These are phyloP conservation scores for Ormyrus rosae DNA, from an alignment of 2,888 invertebrate species.

Conservation along the genomic window DNA sequence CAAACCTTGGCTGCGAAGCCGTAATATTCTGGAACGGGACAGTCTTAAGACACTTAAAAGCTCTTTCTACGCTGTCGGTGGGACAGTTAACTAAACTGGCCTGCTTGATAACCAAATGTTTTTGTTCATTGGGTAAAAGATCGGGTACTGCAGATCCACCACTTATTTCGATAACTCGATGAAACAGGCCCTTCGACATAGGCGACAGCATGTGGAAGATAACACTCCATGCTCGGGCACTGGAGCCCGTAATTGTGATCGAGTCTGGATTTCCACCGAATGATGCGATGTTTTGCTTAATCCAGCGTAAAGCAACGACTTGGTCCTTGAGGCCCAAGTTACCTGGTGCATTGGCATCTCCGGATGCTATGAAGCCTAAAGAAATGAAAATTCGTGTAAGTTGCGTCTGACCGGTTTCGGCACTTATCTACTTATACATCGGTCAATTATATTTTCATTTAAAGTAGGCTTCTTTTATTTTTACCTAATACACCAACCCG, in stretches of 20 bases:
- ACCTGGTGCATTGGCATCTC: constrained; percentile 81
- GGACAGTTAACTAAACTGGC: constrained; percentile 80
- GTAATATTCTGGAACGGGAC: constrained; percentile 58
- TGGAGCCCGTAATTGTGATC: constrained; percentile 81
- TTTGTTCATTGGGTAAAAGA: constrained; percentile 77
- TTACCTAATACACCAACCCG: constrained; percentile 73
- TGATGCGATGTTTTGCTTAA: constrained; percentile 80
- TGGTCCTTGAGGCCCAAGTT: constrained; percentile 85
- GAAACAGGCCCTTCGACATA: constrained; percentile 82
- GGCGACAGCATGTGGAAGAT: constrained; percentile 78
- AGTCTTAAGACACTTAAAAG: constrained; percentile 79
- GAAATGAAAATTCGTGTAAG: background rate
- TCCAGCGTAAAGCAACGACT: constrained; percentile 81
- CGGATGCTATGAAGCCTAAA: constrained; percentile 80
- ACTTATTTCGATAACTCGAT: constrained; percentile 83
- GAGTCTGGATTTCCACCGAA: constrained; percentile 82
- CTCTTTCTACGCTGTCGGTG: constrained; percentile 76
- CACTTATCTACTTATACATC: background rate
- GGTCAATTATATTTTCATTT: background rate
- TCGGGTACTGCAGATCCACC: constrained; percentile 79
- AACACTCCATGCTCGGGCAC: constrained; percentile 74
- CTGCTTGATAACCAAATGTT: constrained; percentile 80
- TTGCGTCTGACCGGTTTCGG: background rate
- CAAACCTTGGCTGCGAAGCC: background rate
- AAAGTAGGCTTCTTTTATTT: background rate